Conservation (phyloP, 2,888 invertebrate genomes). For the Cheilosia grossa region DNA sequence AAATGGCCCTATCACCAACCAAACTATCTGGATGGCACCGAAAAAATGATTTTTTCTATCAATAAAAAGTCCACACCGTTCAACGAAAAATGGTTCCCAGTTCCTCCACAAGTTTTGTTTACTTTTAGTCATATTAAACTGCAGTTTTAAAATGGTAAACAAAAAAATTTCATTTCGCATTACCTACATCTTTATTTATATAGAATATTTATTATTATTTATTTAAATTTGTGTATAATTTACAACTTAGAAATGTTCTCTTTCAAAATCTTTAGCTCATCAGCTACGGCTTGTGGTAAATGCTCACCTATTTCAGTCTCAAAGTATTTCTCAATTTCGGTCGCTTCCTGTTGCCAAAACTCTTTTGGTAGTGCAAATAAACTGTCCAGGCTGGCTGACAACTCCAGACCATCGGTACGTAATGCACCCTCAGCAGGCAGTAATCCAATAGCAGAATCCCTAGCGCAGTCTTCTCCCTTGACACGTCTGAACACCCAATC, state of each 20-base stretch:
- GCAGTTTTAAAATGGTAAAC: too few species aligned
- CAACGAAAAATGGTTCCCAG: too few species aligned
- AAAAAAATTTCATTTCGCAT: too few species aligned
- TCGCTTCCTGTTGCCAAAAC: slow-evolving; percentile 95
- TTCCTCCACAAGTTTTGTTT: too few species aligned
- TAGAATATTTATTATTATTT: slow-evolving; percentile 68
- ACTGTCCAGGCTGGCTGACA: slow-evolving; percentile 88
- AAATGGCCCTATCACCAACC: too few species aligned
- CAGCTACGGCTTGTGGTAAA: slow-evolving; percentile 89
- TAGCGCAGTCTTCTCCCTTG: slow-evolving; percentile 89
- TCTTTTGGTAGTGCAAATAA: slow-evolving; percentile 93
- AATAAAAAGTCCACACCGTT: too few species aligned
- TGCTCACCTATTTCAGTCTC: slow-evolving; percentile 94
- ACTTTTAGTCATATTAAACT: too few species aligned
- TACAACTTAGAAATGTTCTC: slow-evolving; percentile 78
- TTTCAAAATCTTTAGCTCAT: slow-evolving; percentile 87
- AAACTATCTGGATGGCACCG: too few species aligned
- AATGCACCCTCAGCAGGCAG: slow-evolving; percentile 87
- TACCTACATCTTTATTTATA: slow-evolving; percentile 84
- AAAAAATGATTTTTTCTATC: too few species aligned
- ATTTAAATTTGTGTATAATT: slow-evolving; percentile 78
- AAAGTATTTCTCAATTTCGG: slow-evolving; percentile 93
- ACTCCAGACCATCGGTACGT: slow-evolving; percentile 88
- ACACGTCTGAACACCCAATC: slow-evolving; percentile 97
- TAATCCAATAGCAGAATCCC: slow-evolving; percentile 90